These are phyloP conservation scores for Notocelia uddmanniana DNA, from an alignment of 2,888 invertebrate species.

Conservation along the genomic window DNA sequence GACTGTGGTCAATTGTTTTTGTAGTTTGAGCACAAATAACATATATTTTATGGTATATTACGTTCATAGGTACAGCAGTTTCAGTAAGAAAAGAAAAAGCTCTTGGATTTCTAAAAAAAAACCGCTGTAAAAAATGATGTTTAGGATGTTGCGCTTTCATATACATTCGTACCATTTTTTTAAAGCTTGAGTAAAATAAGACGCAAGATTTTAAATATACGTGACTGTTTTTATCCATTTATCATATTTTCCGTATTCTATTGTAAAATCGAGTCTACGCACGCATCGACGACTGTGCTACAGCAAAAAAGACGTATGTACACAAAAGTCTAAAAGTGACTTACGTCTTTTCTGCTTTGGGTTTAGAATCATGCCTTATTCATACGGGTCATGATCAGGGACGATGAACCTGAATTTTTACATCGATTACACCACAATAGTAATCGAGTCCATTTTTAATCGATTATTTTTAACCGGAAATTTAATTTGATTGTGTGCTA, in stretches of 20 bases:
- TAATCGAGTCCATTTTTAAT: conserved; percentile 68
- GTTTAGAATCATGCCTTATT: conserved; percentile 73
- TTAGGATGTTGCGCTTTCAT: not conserved
- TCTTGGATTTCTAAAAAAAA: too few relatives aligned
- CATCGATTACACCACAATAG: conserved; percentile 61
- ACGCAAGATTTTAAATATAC: not conserved
- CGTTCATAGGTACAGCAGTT: too few relatives aligned
- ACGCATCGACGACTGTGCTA: not conserved
- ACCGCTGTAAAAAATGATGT: too few relatives aligned
- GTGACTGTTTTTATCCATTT: conserved; percentile 20
- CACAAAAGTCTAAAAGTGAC: not conserved
- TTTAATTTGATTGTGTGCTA: conserved; percentile 70
- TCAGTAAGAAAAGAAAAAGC: too few relatives aligned
- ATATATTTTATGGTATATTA: too few relatives aligned
- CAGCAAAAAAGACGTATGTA: not conserved
- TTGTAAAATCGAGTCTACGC: conserved; percentile 28
- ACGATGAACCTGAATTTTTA: conserved; percentile 81
- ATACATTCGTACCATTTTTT: not conserved
- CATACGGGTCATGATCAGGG: conserved; percentile 84
- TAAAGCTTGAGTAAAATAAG: not conserved
- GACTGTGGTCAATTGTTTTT: not conserved
- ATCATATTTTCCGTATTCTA: conserved; percentile 20
- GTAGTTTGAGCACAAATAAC: too few relatives aligned
- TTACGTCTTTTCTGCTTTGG: not conserved
- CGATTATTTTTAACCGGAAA: conserved; percentile 50